These are phyloP conservation scores for Tylochromis polylepis DNA, from an alignment of 2,113 vertebrate genomes.

Conservation along the genomic window DNA sequence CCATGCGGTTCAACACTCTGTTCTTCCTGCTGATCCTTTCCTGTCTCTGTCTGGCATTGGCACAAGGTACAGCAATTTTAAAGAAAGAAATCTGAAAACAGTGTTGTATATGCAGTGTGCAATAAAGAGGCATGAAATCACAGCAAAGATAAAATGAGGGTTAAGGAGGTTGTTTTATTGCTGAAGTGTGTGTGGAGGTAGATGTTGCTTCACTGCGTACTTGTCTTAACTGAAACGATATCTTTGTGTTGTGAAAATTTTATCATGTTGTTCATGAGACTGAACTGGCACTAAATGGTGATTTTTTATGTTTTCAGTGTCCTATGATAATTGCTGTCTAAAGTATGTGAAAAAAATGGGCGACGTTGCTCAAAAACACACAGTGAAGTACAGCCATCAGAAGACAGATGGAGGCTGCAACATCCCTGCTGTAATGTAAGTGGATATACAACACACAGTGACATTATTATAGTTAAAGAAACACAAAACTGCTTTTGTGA, in stretches of 20 bases:
- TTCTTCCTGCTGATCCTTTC: conserved; percentile 43
- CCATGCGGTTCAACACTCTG: conserved; percentile 58
- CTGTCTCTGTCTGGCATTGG: conserved; percentile 39
- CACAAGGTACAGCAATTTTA: conserved; percentile 60
- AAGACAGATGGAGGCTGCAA: conserved; percentile 71
- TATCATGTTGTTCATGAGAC: background rate
- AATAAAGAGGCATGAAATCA: background rate
- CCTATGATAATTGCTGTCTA: conserved; percentile 75
- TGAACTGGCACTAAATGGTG: background rate
- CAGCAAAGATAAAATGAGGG: background rate
- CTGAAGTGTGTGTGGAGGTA: background rate
- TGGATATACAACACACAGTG: background rate
- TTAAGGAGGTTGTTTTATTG: background rate
- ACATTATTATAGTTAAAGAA: background rate
- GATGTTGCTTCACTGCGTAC: background rate
- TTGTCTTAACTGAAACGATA: background rate
- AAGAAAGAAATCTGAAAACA: background rate
- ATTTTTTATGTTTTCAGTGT: conserved; percentile 36
- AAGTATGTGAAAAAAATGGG: conserved; percentile 15
- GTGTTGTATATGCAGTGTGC: background rate
- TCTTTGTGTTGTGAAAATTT: background rate
- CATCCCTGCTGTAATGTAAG: conserved; percentile 70
- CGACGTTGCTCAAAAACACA: accelerated
- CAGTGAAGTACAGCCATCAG: conserved; percentile 52
- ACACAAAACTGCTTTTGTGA: background rate